phyloP scores from a whole-genome alignment of 2,113 vertebrate genomes.

The Phrynosoma blainvillii region DNA sequence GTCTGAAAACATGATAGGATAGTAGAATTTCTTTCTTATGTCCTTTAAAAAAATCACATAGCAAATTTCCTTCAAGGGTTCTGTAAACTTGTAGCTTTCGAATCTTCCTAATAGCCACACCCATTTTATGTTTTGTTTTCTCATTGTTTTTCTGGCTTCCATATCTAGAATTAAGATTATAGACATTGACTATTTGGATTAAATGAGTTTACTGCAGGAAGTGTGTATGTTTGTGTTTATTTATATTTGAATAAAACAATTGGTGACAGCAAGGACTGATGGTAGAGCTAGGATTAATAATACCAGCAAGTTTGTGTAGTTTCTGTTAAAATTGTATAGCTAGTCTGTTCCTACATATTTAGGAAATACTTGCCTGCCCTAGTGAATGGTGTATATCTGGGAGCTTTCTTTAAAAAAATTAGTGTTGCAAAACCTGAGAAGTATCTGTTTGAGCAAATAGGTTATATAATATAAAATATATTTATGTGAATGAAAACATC shows the following conservation, averaged over 20 bases:
- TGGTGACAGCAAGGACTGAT: neutral
- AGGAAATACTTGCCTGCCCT: neutral
- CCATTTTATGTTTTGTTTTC: conserved; percentile 15
- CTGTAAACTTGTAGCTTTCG: conserved; percentile 1
- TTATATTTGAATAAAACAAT: neutral
- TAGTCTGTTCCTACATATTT: neutral
- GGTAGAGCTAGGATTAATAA: neutral
- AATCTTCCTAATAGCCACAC: neutral
- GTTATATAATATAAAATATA: too few relatives aligned
- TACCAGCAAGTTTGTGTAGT: neutral
- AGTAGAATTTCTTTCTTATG: conserved; percentile 15
- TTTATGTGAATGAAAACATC: too few relatives aligned
- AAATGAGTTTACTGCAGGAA: neutral
- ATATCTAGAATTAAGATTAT: neutral
- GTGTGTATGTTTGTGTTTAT: neutral
- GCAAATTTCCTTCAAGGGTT: neutral
- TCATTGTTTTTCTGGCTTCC: neutral
- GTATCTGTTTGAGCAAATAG: too few relatives aligned
- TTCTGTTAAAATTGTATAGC: neutral
- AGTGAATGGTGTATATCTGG: neutral
- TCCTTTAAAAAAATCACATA: conserved; percentile 10
- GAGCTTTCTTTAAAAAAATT: neutral
- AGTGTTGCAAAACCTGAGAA: neutral
- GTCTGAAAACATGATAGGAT: conserved; percentile 36
- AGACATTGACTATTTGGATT: neutral